Evolutionary conservation across 2,888 invertebrate species (phyloP).

Genomic region (Zele albiditarsus): DNA sequence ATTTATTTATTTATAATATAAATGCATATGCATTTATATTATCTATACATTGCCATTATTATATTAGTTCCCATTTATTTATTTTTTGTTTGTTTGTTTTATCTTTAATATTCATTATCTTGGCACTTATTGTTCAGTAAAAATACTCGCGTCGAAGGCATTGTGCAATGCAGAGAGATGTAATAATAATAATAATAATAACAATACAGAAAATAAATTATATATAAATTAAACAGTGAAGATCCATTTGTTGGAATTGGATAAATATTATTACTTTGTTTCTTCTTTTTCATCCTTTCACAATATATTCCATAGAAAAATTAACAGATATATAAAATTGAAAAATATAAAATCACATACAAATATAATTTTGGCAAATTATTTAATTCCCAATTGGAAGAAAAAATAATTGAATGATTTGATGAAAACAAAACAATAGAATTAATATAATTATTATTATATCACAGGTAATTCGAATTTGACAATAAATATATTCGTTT

Average conservation of each 20-base stretch:
- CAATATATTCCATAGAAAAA: background rate
- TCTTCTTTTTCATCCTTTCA: too few species aligned
- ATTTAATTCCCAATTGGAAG: too few species aligned
- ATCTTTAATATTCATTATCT: background rate
- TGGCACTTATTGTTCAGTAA: conserved; percentile 11
- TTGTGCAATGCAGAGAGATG: background rate
- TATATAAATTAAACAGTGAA: background rate
- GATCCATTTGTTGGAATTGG: too few species aligned
- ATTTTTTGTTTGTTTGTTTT: background rate
- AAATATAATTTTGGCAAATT: too few species aligned
- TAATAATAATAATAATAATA: background rate
- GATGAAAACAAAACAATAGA: background rate
- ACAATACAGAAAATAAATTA: background rate
- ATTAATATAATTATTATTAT: background rate
- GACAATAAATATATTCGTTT: background rate
- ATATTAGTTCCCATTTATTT: background rate
- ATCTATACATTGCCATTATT: background rate
- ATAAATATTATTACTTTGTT: too few species aligned
- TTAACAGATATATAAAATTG: background rate
- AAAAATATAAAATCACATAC: background rate
- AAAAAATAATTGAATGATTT: background rate
- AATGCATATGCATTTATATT: background rate
- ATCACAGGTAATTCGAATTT: conserved; percentile 5
- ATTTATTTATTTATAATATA: background rate
- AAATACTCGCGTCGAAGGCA: background rate